Conservation (phyloP, 2,113 vertebrate species). For the Hymenochirus boettgeri region DNA sequence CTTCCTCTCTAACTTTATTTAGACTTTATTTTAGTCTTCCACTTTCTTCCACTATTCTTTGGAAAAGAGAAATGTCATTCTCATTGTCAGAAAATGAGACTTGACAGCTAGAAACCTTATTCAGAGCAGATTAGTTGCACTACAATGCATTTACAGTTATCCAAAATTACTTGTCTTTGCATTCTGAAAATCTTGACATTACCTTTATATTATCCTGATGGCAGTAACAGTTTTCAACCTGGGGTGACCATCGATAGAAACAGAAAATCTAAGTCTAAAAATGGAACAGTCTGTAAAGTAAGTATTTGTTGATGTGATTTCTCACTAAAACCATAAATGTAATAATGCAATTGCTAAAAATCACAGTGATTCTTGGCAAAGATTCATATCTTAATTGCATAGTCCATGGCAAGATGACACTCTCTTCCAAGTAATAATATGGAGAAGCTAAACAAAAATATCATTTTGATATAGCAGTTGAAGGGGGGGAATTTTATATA, state of each 20-base stretch:
- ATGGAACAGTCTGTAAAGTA: no score
- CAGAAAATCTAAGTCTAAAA: neutral
- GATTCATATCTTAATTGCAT: no score
- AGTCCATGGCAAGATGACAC: no score
- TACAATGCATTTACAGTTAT: constrained; percentile 1
- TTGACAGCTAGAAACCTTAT: constrained; percentile 37
- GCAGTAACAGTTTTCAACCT: neutral
- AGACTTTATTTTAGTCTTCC: constrained; percentile 34
- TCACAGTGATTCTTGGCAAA: no score
- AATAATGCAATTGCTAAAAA: no score
- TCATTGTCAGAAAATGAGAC: constrained; percentile 39
- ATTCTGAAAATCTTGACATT: constrained; percentile 1
- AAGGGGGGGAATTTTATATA: no score
- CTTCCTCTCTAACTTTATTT: constrained; percentile 39
- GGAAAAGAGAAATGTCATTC: constrained; percentile 31
- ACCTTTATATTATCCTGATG: constrained; percentile 19
- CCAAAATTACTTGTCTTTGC: constrained; percentile 11
- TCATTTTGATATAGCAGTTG: no score
- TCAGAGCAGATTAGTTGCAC: constrained; percentile 25
- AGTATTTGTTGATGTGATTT: no score
- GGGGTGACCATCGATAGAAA: neutral
- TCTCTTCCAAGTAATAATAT: no score
- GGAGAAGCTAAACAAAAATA: no score
- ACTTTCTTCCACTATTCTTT: constrained; percentile 12
- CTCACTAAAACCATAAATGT: no score